Base-by-base conservation (phyloP, 2,113 vertebrate species). In the Clarias gariepinus region DNA sequence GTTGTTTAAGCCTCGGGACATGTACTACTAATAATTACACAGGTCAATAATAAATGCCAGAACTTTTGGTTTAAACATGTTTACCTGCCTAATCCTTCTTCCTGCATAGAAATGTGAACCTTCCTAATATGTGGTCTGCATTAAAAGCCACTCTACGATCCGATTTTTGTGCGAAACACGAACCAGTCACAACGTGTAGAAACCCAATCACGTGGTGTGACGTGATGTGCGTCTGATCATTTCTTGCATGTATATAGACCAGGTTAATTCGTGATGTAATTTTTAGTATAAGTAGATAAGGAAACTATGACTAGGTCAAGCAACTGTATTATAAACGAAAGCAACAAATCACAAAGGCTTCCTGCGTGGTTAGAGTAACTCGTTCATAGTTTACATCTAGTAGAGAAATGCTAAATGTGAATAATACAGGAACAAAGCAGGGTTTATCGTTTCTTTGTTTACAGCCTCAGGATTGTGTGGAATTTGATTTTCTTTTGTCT, bases 261-360 rank as follows among this genome's bases (percentile, higher is more conserved):
- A 85, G 63, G 16, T 82, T 86, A 3, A 74, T 78, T 71, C 53
- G 23, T 57, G 28, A 16, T 61, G 84, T 78, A 61, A 81, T 82
- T 80, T 57, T 88, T 25, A 66, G 64, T 86, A 63, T 89, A 47
- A 60, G 61, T 85, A 82, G 78, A 68, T 77, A 53, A 84, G 86
- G 85, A 80, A 87, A 64, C 18, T n/a, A 21, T 53, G 53, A 93
- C 94, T 93, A 92, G 83, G n/a, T 85, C 71, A 63, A 77, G 57
- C 36, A 47, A 63, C 36, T 85, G 58, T 21, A 61, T 77, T 69
- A 52, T 58, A 78, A 73, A 80, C 79, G 88, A 41, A 92, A 93
- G 94, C 95, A 95, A 92, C 94, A 85, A 91, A 94, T 95, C 94
- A 96, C 94, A 91, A 92, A 93, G 89, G 94, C 95, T 96, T 96